Evolutionary conservation across 2,888 invertebrate species (phyloP), one percentile per base, ranked within the genome.

Genomic region (Agapostemon virescens): DNA sequence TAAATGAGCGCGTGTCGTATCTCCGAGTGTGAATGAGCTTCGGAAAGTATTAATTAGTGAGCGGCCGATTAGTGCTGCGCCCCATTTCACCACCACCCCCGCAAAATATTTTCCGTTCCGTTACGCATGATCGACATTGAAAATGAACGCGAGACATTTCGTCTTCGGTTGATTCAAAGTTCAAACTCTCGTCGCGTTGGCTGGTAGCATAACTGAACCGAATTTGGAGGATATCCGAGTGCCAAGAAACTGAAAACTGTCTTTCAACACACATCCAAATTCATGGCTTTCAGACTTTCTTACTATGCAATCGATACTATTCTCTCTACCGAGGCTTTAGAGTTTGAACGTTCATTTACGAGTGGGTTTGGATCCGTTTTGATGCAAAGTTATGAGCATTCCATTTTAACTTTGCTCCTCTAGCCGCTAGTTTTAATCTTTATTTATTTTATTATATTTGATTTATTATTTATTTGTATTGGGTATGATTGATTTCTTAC

Each of bases 31-130:
- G 86, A 85, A 81, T 85, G 83, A 78, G 78, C 76, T 84, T 84
- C 84, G 88, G 89, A 91, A 92, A 92, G 90, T 91, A 91, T 89
- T 90, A 88, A 91, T 88, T 88, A 88, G 85, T 90, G 78, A 90
- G 88, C 52, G 81, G 77, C 78, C 71, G 71, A 77, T 81, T n/a
- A n/a, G 64, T 83, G 76, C 52, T 63, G 63, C 74, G 71, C 68
- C 80, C 77, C 61, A 23, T 38, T 42, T 38, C 61, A 55, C 13
- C 49, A n/a, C 49, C n/a, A 11, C 49, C 49, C n/a, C 45, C 9
- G n/a, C n/a, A n/a, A 49, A 49, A n/a, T 0, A n/a, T n/a, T n/a
- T n/a, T 40, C 40, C 40, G 49, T 49, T 49, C 3, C 33, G 5
- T 33, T 33, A 30, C 26, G 38, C 23, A 15, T 30, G 45, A 52